Conservation (phyloP, 2,797 vertebrate species). For the Prionace glauca region DNA sequence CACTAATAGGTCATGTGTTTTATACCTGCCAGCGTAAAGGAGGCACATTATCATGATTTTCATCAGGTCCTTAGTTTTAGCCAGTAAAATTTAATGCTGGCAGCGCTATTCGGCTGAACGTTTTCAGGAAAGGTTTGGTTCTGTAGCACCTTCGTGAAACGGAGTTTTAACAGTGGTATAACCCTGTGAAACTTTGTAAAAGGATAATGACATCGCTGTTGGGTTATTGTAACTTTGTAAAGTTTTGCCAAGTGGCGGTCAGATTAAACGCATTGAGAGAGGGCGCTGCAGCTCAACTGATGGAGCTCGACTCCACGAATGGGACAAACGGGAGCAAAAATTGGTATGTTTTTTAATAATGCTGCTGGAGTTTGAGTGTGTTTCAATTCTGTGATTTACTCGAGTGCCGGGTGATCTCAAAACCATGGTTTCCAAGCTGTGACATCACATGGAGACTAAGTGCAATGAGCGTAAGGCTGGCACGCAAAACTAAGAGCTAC, state of each 20-base stretch:
- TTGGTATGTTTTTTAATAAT: background rate
- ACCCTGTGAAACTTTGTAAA: background rate
- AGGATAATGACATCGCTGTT: background rate
- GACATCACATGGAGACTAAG: background rate
- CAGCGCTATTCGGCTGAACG: background rate
- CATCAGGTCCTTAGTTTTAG: background rate
- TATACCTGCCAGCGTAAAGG: background rate
- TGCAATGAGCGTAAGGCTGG: background rate
- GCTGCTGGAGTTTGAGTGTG: background rate
- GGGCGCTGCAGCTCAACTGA: background rate
- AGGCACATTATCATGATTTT: background rate
- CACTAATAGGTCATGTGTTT: background rate
- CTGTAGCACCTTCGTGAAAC: too few relatives aligned
- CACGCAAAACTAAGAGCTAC: background rate
- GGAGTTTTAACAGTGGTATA: background rate
- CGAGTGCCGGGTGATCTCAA: background rate
- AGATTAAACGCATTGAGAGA: background rate
- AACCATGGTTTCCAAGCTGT: background rate
- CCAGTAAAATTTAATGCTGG: background rate
- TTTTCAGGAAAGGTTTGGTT: background rate
- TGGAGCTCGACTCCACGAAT: background rate
- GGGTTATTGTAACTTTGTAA: background rate
- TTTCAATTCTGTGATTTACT: background rate
- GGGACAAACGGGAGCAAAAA: background rate
- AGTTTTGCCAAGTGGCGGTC: background rate